These are phyloP conservation scores for Andrena hattorfiana DNA, from an alignment of 2,888 invertebrate genomes.

Conservation along the genomic window DNA sequence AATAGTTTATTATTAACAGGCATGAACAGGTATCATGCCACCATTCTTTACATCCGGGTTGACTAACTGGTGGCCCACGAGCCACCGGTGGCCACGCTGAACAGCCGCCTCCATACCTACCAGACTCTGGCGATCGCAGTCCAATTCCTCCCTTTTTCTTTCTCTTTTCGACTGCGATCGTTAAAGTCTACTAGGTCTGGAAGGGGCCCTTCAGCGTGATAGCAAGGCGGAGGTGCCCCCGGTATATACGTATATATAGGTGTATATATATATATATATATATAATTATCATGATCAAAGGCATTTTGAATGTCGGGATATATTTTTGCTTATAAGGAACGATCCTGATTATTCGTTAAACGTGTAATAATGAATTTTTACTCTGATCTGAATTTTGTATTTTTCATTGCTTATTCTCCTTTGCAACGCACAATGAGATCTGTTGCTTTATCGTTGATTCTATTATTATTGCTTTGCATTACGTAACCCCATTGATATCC, in stretches of 20 bases:
- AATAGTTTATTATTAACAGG: no score
- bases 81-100: no score
- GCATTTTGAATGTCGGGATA: conserved; percentile 49
- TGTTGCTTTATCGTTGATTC: conserved; percentile 64
- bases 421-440: conserved; percentile 35
- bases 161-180: no score
- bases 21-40: no score
- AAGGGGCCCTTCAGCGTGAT: no score
- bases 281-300: conserved; percentile 53
- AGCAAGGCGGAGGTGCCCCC: no score
- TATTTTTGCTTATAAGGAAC: conserved; percentile 58
- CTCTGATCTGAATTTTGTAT: conserved; percentile 43
- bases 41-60: no score
- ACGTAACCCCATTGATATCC: conserved; percentile 61
- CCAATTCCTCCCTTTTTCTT: no score
- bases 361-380: conserved; percentile 45
- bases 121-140: no score
- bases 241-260: conserved; percentile 52
- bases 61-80: no score
- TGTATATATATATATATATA: conserved; percentile 51
- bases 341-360: conserved; percentile 52
- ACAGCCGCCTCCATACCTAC: no score
- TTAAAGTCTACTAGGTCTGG: no score
- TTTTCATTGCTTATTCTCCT: conserved; percentile 33
- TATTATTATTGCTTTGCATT: conserved; percentile 70